A percentile compares a stretch with the other conserved stretches of the same genome.
These are phyloP conservation scores for Osmoderma eremita DNA, from an alignment of 2,888 invertebrate genomes.

Conservation along the genomic window DNA sequence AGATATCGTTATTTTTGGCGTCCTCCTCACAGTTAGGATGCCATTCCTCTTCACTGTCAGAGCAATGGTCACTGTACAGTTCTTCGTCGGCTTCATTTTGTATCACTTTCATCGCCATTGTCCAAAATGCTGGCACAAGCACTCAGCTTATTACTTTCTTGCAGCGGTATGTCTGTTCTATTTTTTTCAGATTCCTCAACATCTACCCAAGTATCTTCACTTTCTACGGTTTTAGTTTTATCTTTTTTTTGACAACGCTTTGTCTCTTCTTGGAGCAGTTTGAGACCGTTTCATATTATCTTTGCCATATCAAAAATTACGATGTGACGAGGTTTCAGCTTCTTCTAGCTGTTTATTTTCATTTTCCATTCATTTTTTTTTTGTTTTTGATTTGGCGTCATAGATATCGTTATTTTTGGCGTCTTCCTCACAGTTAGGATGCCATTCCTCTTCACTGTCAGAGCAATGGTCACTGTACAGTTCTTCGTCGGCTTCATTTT, in stretches of 20 bases:
- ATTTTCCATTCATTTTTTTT: no score
- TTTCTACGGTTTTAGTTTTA: no score
- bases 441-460: conserved; percentile 1
- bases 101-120: not conserved
- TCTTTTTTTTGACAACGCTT: no score
- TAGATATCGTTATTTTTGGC: not conserved
- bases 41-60: conserved; percentile 1
- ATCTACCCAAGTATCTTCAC: no score
- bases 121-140: not conserved
- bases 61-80: not conserved
- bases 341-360: no score
- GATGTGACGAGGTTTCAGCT: no score
- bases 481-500: conserved; percentile 4
- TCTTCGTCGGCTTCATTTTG: conserved; percentile 4
- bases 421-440: not conserved
- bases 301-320: no score
- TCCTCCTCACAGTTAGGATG: not conserved
- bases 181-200: no score
- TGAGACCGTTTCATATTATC: no score
- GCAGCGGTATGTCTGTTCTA: no score
- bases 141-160: not conserved
- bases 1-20: not conserved
- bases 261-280: no score
- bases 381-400: no score
- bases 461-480: not conserved